phyloP scores from a whole-genome alignment of 2,797 vertebrate genomes.

The Morelia viridis region DNA sequence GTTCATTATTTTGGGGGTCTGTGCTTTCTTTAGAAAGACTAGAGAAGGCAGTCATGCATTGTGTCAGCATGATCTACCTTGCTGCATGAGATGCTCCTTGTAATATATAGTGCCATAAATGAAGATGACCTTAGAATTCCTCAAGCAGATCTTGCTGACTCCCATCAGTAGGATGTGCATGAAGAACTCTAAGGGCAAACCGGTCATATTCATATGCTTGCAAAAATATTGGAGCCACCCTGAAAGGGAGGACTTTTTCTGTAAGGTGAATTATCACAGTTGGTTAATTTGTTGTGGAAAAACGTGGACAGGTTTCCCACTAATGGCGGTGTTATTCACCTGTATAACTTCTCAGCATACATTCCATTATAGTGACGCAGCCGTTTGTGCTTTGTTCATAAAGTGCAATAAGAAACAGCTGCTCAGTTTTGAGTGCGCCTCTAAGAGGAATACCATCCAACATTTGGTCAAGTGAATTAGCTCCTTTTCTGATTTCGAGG shows the following conservation, averaged over 20 bases:
- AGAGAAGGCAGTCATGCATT: background rate
- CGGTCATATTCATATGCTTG: background rate
- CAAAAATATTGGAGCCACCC: background rate
- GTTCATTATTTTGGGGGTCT: constrained; percentile 20
- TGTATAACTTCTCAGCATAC: background rate
- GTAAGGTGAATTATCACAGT: background rate
- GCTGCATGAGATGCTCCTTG: constrained; percentile 3
- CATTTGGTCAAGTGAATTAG: background rate
- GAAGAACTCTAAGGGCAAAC: background rate
- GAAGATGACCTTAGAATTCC: background rate
- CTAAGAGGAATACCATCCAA: background rate
- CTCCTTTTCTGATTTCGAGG: background rate
- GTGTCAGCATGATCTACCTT: constrained; percentile 16
- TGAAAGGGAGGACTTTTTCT: background rate
- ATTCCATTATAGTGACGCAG: background rate
- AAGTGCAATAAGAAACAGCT: background rate
- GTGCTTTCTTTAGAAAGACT: constrained; percentile 24
- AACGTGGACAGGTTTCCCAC: background rate
- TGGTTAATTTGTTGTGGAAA: background rate
- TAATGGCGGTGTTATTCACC: background rate
- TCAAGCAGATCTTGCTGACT: background rate
- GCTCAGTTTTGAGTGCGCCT: rapidly evolving
- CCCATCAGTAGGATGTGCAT: background rate
- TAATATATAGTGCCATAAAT: background rate
- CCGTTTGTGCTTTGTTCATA: background rate